Evolutionary conservation across 2,113 vertebrate genomes (phyloP).

Genomic region (Pyxicephalus adspersus): DNA sequence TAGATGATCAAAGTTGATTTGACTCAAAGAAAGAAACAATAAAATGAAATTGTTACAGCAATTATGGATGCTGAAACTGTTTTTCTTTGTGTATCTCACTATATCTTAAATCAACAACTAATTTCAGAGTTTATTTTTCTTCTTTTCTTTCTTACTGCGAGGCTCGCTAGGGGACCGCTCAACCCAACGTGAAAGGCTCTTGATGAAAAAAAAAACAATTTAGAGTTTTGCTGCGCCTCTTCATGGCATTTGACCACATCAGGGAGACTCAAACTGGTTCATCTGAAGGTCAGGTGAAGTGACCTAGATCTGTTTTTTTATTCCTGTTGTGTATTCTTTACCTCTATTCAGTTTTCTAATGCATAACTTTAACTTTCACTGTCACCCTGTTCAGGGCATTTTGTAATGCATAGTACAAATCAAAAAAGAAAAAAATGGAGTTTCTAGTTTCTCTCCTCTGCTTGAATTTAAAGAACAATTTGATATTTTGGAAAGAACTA

Average conservation of each 20-base stretch:
- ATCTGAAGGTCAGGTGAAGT: constrained; percentile 31
- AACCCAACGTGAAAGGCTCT: background rate
- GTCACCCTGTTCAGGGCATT: background rate
- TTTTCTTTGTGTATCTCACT: constrained; percentile 1
- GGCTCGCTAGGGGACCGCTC: constrained; percentile 6
- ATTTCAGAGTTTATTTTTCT: constrained; percentile 5
- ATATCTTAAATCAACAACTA: background rate
- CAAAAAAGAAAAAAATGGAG: background rate
- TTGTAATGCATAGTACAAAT: background rate
- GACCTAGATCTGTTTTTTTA: background rate
- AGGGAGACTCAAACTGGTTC: constrained; percentile 28
- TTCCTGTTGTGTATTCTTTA: too few relatives aligned
- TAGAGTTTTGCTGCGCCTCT: constrained; percentile 9
- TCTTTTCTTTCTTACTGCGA: background rate
- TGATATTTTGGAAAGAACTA: background rate
- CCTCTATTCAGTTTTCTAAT: too few relatives aligned
- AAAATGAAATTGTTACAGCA: background rate
- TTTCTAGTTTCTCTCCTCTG: background rate
- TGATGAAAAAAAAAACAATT: constrained; percentile 34
- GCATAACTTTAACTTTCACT: too few relatives aligned
- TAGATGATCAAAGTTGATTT: background rate
- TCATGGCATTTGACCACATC: constrained; percentile 36
- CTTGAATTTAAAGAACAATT: background rate
- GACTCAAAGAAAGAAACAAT: background rate
- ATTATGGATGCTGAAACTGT: constrained; percentile 1